Conservation (phyloP, 2,113 vertebrate genomes). For the Corythornis vintsioides region DNA sequence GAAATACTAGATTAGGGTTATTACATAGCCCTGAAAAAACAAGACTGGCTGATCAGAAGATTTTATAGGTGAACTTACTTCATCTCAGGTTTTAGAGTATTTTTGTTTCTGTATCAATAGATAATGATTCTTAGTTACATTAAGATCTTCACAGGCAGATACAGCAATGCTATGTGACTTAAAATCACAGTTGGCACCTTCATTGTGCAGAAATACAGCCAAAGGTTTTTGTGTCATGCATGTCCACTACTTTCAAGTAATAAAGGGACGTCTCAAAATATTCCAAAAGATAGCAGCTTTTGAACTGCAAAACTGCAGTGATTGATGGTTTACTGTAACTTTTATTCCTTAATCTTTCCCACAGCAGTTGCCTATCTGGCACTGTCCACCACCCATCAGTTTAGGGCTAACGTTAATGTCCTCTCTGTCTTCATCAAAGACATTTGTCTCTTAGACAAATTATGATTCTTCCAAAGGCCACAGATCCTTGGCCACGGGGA, state of each 20-base stretch:
- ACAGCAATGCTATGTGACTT: background rate
- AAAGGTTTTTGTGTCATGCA: background rate
- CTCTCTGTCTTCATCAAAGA: background rate
- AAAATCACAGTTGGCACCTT: background rate
- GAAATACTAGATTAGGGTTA: background rate
- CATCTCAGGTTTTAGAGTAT: background rate
- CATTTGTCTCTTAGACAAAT: background rate
- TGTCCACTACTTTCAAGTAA: background rate
- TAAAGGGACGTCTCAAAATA: background rate
- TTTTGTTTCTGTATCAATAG: background rate
- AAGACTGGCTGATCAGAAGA: background rate
- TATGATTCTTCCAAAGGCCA: background rate
- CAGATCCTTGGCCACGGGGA: background rate
- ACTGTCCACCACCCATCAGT: background rate
- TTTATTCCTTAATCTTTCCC: background rate
- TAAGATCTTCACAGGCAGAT: background rate
- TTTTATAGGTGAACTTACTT: background rate
- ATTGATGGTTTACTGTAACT: background rate
- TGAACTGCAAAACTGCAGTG: background rate
- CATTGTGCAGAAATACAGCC: background rate
- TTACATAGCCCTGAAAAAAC: background rate
- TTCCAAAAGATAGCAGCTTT: background rate
- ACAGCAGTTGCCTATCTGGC: background rate
- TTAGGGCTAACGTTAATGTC: background rate
- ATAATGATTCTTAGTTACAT: background rate